Percentiles rank a stretch among this genome's conserved stretches.
Conservation (phyloP, 2,113 vertebrate genomes). For the Sporophila hypoxantha region DNA sequence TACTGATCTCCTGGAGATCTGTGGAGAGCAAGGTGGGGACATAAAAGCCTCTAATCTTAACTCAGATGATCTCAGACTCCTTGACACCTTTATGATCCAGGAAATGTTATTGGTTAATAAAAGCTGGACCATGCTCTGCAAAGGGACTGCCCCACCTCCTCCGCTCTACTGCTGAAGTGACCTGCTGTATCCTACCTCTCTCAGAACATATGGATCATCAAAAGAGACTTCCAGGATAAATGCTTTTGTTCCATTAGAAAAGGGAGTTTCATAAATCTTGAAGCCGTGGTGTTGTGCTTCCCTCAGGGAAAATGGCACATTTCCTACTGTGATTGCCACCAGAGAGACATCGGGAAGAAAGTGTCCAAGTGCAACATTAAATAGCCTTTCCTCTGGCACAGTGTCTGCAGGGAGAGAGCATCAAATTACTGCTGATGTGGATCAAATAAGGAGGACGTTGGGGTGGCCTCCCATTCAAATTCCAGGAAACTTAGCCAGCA, state of each 20-base stretch:
- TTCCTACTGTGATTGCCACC: conserved; percentile 63
- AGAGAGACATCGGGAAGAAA: conserved; percentile 72
- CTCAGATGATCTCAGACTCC: not conserved
- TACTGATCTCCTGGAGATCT: not conserved
- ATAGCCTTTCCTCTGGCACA: conserved; percentile 58
- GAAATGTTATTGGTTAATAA: not conserved
- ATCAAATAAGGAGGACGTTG: conserved; percentile 3
- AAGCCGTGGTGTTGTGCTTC: conserved; percentile 59
- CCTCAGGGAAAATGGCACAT: conserved; percentile 50
- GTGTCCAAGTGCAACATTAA: conserved; percentile 69
- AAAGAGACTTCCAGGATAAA: conserved; percentile 75
- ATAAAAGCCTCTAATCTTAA: not conserved
- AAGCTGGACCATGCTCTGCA: not conserved
- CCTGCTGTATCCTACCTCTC: conserved; percentile 49
- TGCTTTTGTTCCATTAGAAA: conserved; percentile 60
- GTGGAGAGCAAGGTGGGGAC: not conserved
- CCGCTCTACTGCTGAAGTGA: not conserved
- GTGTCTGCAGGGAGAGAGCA: conserved; percentile 62
- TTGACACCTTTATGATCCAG: not conserved
- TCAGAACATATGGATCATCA: conserved; percentile 56
- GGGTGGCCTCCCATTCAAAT: conserved; percentile 37
- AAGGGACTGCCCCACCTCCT: not conserved
- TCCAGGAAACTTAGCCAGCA: conserved; percentile 50
- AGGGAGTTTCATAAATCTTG: conserved; percentile 62
- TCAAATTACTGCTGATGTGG: conserved; percentile 26